Base-by-base conservation (phyloP, 2,113 vertebrate genomes). In the Myrmecophaga tridactyla region DNA sequence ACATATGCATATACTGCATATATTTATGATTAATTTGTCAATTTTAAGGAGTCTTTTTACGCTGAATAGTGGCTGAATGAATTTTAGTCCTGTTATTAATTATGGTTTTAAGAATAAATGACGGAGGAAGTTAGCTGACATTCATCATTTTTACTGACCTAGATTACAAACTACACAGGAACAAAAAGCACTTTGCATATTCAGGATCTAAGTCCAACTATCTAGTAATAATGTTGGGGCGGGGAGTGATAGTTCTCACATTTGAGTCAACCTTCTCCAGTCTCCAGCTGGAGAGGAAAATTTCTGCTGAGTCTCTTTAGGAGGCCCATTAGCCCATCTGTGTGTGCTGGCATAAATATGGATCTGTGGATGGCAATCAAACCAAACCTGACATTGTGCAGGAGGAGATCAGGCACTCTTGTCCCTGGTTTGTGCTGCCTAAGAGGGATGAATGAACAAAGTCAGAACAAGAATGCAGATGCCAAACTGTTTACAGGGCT, bases 301-400 rank as follows among this genome's bases (percentile, higher is more conserved):
- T 95, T 90, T 95, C 94, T 86, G 93, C 86, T 87, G 90, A 86
- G 41, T 96, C 90, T 92, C 97, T 95, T 89, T 83, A 95, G 96
- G 95, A 80, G 69, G 51, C 65, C 82, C 94, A 95, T 96, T 94
- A 97, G 86, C 69, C 96, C 83, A 95, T 96, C 95, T 96, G 95
- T 86, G 91, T 92, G 80, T 67, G 67, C 89, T 96, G 90, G 91
- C 93, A 89, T 89, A 69, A 94, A 84, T 46, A 75, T 84, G 58
- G 92, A 60, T 90, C 85, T 67, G 39, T 76, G 86, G 58, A 88
- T 46, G 51, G 93, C 36, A 89, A 94, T 92, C 95, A 86, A 86
- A 97, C 78, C 89, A 89, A 94, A 92, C 56, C 93, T 96, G 95
- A 96, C 96, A 96, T 96, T 94, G 62, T 89, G 89, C 91, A 89